Conservation (phyloP, 92 coral and sea anemone genomes). For the Phymanthus crucifer region DNA sequence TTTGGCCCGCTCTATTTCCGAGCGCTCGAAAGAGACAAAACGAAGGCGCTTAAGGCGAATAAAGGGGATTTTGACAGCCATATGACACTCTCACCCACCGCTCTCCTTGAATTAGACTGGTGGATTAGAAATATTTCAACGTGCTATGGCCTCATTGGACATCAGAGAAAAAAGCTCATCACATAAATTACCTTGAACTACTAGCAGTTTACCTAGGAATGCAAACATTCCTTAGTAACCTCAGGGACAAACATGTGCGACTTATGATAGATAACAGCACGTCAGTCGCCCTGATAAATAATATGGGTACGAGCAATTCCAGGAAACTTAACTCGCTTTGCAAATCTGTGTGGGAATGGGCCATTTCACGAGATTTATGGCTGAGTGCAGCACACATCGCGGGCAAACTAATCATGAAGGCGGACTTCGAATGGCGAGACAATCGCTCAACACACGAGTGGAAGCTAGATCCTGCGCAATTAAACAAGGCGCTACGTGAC, state of each 20-base stretch:
- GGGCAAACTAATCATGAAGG: constrained; percentile 24
- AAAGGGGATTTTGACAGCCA: constrained; percentile 19
- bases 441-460: constrained; percentile 22
- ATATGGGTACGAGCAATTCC: constrained; percentile 62
- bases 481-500: not conserved
- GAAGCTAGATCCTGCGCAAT: constrained; percentile 28
- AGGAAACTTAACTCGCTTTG: constrained; percentile 15
- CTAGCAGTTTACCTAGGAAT: constrained; percentile 17
- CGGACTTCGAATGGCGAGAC: constrained; percentile 37
- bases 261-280: constrained; percentile 40
- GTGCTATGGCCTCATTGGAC: constrained; percentile 19
- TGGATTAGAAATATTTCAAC: constrained; percentile 12
- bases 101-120: constrained; percentile 10
- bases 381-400: constrained; percentile 47
- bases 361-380: constrained; percentile 21
- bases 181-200: constrained; percentile 16
- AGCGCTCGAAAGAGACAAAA: too few relatives aligned
- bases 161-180: constrained; percentile 16
- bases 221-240: not conserved
- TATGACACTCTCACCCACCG: constrained; percentile 2
- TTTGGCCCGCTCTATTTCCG: too few relatives aligned
- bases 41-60: too few relatives aligned
- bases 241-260: constrained; percentile 10
- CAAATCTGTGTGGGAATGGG: constrained; percentile 50
- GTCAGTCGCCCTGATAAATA: constrained; percentile 34